These are phyloP conservation scores for Nesoenas mayeri DNA, from an alignment of 2,113 vertebrate species.

Conservation along the genomic window DNA sequence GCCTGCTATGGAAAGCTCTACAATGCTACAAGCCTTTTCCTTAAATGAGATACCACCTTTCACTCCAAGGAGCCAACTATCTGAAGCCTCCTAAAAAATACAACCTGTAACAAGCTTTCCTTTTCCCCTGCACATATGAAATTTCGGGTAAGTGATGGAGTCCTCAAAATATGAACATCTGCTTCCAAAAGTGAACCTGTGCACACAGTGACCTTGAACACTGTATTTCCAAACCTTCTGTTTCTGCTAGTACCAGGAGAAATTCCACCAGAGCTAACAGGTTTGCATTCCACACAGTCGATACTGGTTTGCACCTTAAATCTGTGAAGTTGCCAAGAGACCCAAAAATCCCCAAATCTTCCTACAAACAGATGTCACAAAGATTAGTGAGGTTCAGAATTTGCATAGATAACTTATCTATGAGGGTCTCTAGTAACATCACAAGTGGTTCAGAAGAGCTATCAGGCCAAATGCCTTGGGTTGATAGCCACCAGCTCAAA, in stretches of 20 bases:
- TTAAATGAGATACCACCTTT: neutral
- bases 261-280: neutral
- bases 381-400: neutral
- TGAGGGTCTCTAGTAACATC: neutral
- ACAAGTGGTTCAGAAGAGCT: neutral
- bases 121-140: neutral
- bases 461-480: neutral
- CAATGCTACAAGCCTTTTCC: neutral
- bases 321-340: neutral
- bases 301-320: neutral
- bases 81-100: neutral
- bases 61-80: neutral
- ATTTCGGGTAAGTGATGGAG: neutral
- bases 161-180: neutral
- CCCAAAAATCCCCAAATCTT: neutral
- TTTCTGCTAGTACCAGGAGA: neutral
- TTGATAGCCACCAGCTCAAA: neutral
- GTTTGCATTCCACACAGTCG: neutral
- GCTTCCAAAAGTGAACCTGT: neutral
- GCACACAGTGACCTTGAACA: neutral
- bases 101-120: neutral
- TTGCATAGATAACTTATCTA: neutral
- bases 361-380: neutral
- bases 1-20: neutral
- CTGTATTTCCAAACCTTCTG: fast-evolving